Percentiles rank a stretch among this genome's conserved stretches.
These are phyloP conservation scores for Branchinecta lindahli DNA, from an alignment of 1,140 invertebrate genomes.

Conservation along the genomic window DNA sequence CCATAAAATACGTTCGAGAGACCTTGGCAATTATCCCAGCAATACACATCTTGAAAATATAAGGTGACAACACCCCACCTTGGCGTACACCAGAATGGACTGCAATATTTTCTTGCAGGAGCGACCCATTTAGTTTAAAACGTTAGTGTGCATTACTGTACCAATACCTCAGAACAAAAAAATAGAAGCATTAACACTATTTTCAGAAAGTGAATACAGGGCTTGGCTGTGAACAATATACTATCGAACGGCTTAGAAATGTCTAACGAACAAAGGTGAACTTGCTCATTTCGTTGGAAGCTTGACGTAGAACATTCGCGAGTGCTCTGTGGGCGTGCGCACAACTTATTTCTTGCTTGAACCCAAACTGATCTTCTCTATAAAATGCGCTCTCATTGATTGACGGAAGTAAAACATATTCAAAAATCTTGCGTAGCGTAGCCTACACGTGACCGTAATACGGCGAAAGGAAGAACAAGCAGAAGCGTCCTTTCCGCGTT, in stretches of 20 bases:
- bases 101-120: slow-evolving; percentile 6
- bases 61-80: slow-evolving; percentile 4
- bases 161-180: slow-evolving; percentile 6
- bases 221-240: slow-evolving; percentile 5
- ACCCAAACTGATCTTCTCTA: slow-evolving; percentile 5
- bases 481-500: slow-evolving; percentile 8
- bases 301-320: slow-evolving; percentile 4
- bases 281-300: slow-evolving; percentile 1
- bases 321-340: not conserved
- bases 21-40: too few relatives aligned
- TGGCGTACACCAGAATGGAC: slow-evolving; percentile 4
- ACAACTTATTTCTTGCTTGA: slow-evolving; percentile 9
- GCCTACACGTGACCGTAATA: not conserved
- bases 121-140: not conserved
- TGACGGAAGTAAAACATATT: slow-evolving; percentile 6
- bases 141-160: not conserved
- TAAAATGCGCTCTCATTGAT: slow-evolving; percentile 5
- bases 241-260: slow-evolving; percentile 5
- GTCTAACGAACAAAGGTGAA: slow-evolving; percentile 5
- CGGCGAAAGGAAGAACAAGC: not conserved
- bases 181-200: slow-evolving; percentile 6
- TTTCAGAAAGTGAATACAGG: not conserved
- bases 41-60: slow-evolving; percentile 9
- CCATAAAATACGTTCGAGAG: slow-evolving; percentile 5
- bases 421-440: slow-evolving; percentile 1